Conservation (phyloP, 2,113 vertebrate genomes). For the Solea solea region DNA sequence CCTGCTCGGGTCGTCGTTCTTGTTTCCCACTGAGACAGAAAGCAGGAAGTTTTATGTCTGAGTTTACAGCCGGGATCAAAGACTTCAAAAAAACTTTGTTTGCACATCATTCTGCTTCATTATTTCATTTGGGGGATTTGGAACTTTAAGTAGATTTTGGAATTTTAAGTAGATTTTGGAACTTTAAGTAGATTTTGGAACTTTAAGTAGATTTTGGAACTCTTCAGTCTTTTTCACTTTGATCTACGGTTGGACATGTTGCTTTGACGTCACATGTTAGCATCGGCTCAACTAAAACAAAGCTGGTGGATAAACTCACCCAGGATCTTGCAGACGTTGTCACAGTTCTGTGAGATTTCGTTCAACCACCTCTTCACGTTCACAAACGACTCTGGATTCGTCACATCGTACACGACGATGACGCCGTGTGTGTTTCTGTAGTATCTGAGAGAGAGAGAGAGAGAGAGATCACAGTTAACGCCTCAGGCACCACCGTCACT, state of each 20-base stretch:
- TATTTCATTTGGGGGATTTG: too few relatives aligned
- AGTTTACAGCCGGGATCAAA: too few relatives aligned
- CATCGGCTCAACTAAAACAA: too few relatives aligned
- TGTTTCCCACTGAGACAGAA: conserved; percentile 83
- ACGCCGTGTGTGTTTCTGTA: conserved; percentile 89
- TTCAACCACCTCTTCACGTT: conserved; percentile 88
- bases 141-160: too few relatives aligned
- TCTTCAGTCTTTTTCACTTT: too few relatives aligned
- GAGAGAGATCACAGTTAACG: accelerated
- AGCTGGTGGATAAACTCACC: conserved; percentile 68
- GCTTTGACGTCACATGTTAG: too few relatives aligned
- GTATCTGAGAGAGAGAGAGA: conserved; percentile 72
- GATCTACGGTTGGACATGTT: too few relatives aligned
- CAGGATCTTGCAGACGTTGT: conserved; percentile 86
- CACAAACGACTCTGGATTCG: conserved; percentile 86
- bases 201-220: too few relatives aligned
- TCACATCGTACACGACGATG: conserved; percentile 89
- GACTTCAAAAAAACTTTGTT: too few relatives aligned
- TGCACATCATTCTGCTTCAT: too few relatives aligned
- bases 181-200: too few relatives aligned
- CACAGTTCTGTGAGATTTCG: conserved; percentile 88
- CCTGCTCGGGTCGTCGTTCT: conserved; percentile 83
- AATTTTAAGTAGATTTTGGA: too few relatives aligned
- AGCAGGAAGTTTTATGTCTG: neutral
- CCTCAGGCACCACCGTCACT: accelerated